Base-by-base conservation (phyloP, 1,140 invertebrate genomes). In the Drosophila serrata region DNA sequence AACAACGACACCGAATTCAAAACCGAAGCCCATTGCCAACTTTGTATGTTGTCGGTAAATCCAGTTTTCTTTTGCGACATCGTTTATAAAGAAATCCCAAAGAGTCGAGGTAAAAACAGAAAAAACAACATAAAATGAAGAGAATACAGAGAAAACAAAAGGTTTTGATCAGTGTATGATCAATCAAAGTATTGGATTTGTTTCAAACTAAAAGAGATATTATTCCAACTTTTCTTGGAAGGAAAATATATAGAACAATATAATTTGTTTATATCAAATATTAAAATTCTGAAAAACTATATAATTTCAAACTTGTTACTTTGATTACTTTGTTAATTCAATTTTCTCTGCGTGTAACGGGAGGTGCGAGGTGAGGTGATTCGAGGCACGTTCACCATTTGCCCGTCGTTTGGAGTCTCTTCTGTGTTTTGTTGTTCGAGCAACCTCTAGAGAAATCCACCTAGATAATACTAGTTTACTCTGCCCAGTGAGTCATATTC, bases 401-500 rank as follows among this genome's bases (percentile, higher is more conserved):
- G 33, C 13, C 9, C 4, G 42, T 43, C 31, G 51, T 33, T 48
- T 49, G 24, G 39, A 37, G 53, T 79, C 49, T 40, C 22, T 77
- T 79, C 49, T 40, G 17, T 77, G 24, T 46, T 75, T 51, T 60
- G n/a, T 65, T 42, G 70, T 51, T 76, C 59, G 37, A 79, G 64
- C 49, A 81, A 81, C 58, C 55, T 77, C 61, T 46, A 76, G 46
- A 72, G 48, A 61, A 45, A 65, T 67, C 39, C 59, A 76, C 49
- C 61, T 53, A 81, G 68, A 51, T 82, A 72, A 81, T 77, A 81
- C 62, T 40, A 68, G 74, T 85, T 85, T 78, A 55, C 51, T 59
- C 63, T 43, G 74, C 56, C 56, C 59, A 78, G 63, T 85, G 82
- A 87, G 48, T 86, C 82, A 86, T 75, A 17, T 12, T 55, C 33